Conservation (phyloP, 2,113 vertebrate species). For the Pan paniscus region DNA sequence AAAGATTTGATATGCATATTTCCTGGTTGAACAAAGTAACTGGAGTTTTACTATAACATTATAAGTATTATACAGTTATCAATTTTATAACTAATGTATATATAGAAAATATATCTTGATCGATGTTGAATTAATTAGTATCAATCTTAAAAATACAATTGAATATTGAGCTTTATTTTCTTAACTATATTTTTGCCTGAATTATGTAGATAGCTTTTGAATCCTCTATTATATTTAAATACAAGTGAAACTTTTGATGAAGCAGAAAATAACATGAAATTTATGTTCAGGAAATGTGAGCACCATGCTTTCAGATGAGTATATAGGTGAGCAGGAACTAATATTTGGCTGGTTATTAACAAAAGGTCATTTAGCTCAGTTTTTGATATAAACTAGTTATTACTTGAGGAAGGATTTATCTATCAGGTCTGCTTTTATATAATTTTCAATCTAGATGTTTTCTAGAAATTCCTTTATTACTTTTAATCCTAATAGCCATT, state of each 20-base stretch:
- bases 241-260: background rate
- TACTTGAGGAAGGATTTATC: background rate
- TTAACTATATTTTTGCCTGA: background rate
- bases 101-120: background rate
- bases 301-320: background rate
- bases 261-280: background rate
- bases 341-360: background rate
- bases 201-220: background rate
- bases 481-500: background rate
- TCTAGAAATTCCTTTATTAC: background rate
- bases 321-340: background rate
- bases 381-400: background rate
- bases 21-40: constrained; percentile 17
- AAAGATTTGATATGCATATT: constrained; percentile 30
- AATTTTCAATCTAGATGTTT: background rate
- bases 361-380: background rate
- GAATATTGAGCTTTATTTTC: background rate
- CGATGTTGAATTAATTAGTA: constrained; percentile 29
- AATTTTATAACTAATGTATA: background rate
- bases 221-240: background rate
- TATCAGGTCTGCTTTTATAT: background rate
- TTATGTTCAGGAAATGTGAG: background rate
- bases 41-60: constrained; percentile 1
- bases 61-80: background rate
- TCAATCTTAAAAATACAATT: background rate